A percentile compares a stretch with the other conserved stretches of the same genome.
Evolutionary conservation across 2,888 invertebrate genomes (phyloP).

Genomic region (Ecliptopera silaceata): DNA sequence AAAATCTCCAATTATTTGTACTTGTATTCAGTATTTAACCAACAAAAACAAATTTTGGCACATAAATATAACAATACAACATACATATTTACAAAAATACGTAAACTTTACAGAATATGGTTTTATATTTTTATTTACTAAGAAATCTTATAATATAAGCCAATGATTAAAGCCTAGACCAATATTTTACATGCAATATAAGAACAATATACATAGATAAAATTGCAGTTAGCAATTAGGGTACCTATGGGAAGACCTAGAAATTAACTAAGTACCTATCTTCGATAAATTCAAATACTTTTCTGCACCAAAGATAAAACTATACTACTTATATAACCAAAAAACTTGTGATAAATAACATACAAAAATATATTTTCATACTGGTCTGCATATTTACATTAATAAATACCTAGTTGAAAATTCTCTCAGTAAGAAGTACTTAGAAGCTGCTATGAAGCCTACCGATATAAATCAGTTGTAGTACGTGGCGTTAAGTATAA

Average conservation of each 20-base stretch:
- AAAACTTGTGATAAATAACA: conserved; percentile 39
- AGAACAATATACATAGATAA: conserved; percentile 6
- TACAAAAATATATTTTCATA: conserved; percentile 24
- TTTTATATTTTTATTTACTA: conserved; percentile 35
- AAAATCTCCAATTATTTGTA: conserved; percentile 20
- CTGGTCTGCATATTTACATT: conserved; percentile 17
- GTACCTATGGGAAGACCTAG: conserved; percentile 15
- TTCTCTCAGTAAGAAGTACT: background rate
- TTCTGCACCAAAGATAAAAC: conserved; percentile 5
- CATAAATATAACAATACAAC: conserved; percentile 34
- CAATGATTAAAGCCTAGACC: conserved; percentile 17
- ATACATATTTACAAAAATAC: conserved; percentile 29
- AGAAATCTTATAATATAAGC: conserved; percentile 22
- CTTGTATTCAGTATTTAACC: conserved; percentile 21
- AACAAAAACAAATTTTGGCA: conserved; percentile 50
- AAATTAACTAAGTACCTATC: conserved; percentile 3
- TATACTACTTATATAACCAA: conserved; percentile 25
- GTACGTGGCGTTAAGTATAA: conserved; percentile 53
- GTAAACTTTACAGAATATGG: conserved; percentile 30
- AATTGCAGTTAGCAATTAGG: conserved; percentile 1
- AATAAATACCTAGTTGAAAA: conserved; percentile 10
- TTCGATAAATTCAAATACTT: conserved; percentile 13
- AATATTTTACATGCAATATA: background rate
- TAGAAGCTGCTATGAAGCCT: conserved; percentile 23
- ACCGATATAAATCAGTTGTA: conserved; percentile 38